These are phyloP conservation scores for Tenthredo distinguenda DNA, from an alignment of 2,888 invertebrate species.

Conservation along the genomic window DNA sequence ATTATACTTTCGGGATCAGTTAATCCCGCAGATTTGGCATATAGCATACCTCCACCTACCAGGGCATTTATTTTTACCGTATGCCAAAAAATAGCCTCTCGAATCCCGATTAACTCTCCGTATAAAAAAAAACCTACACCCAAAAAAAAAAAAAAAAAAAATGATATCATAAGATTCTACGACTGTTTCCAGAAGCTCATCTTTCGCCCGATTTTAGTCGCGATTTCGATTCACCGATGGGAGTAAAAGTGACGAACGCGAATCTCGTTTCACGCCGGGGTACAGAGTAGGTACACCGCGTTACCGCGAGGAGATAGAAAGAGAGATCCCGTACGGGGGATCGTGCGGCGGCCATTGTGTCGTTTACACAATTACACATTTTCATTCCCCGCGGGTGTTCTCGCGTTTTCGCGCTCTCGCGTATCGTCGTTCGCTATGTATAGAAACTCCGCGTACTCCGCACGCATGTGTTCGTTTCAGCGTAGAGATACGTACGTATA, in stretches of 20 bases:
- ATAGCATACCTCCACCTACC: background rate
- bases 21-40: conserved; percentile 43
- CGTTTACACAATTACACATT: conserved; percentile 58
- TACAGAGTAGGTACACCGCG: background rate
- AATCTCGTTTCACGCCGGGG: background rate
- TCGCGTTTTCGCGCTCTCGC: background rate
- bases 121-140: too few species aligned
- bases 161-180: too few species aligned
- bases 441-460: background rate
- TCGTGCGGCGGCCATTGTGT: conserved; percentile 60
- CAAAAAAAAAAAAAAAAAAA: too few species aligned
- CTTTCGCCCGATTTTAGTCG: background rate
- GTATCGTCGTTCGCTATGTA: background rate
- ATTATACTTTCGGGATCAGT: conserved; percentile 49
- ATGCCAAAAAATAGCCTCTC: background rate
- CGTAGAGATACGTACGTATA: background rate
- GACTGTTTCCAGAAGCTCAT: too few species aligned
- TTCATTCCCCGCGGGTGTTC: conserved; percentile 37
- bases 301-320: background rate
- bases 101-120: too few species aligned
- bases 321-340: background rate
- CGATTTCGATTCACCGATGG: background rate
- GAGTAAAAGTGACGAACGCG: background rate
- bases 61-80: background rate
- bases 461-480: background rate